Conservation (phyloP, 1,140 invertebrate species). For the Achatina immaculata region DNA sequence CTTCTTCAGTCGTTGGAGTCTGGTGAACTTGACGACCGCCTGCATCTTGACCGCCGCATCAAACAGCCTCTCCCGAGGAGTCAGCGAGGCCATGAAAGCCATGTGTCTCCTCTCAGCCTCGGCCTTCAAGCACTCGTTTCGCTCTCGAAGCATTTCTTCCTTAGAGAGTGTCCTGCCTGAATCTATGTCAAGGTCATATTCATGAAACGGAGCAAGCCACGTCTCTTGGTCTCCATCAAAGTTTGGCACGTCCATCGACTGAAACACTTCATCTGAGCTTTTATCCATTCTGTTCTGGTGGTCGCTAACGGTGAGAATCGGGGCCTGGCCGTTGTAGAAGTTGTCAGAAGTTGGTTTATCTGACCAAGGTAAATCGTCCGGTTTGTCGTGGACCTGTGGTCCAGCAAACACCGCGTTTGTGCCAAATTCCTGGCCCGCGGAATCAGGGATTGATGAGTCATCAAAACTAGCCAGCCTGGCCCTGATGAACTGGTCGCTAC, state of each 20-base stretch:
- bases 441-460: no score
- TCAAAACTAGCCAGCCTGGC: no score
- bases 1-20: constrained; percentile 3
- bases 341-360: neutral
- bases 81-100: neutral
- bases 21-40: constrained; percentile 15
- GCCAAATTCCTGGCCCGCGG: no score
- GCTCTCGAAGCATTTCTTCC: neutral
- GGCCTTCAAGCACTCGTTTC: neutral
- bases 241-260: no score
- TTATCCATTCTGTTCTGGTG: no score
- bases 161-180: neutral
- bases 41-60: constrained; percentile 11
- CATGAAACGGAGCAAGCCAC: neutral
- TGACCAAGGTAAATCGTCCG: neutral
- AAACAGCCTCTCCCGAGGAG: neutral
- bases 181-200: neutral
- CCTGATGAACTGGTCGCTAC: no score
- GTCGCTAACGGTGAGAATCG: neutral
- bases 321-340: neutral
- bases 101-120: neutral
- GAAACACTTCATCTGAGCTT: no score
- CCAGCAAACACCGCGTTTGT: no score
- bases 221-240: neutral
- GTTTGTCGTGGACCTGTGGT: neutral